Percentiles rank a stretch among this genome's conserved stretches.
These are phyloP conservation scores for Parauchenoglanis punctatus DNA, from an alignment of 2,797 vertebrate species.

Conservation along the genomic window DNA sequence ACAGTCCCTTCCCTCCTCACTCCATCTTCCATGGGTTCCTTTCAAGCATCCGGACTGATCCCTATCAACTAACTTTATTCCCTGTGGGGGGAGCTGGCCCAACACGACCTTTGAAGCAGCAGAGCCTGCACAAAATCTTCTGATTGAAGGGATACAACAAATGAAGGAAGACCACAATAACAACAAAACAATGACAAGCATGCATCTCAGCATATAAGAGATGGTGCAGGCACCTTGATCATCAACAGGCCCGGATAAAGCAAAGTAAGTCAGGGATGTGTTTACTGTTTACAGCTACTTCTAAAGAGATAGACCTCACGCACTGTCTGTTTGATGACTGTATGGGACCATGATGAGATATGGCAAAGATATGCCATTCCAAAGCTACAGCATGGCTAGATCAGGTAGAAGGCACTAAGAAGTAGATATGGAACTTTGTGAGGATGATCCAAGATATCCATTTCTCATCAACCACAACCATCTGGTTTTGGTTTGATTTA, in stretches of 20 bases:
- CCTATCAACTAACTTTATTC: slow-evolving; percentile 61
- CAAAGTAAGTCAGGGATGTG: slow-evolving; percentile 2
- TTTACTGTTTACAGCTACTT: slow-evolving; percentile 32
- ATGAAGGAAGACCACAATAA: slow-evolving; percentile 17
- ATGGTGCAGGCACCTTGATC: slow-evolving; percentile 40
- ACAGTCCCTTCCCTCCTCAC: slow-evolving; percentile 56
- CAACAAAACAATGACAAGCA: slow-evolving; percentile 30
- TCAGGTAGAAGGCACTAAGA: slow-evolving; percentile 4
- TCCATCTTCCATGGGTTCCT: slow-evolving; percentile 57
- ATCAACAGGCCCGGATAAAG: slow-evolving; percentile 23
- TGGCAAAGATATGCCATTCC: slow-evolving; percentile 10
- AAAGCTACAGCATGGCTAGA: background rate
- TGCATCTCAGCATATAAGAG: background rate
- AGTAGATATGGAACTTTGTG: background rate
- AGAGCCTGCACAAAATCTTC: slow-evolving; percentile 26
- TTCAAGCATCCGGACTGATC: slow-evolving; percentile 72
- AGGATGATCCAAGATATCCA: background rate
- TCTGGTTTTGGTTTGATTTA: slow-evolving; percentile 4
- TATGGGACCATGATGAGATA: slow-evolving; percentile 24
- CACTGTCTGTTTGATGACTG: background rate
- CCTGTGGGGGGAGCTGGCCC: slow-evolving; percentile 16
- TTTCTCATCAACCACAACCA: background rate
- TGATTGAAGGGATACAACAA: slow-evolving; percentile 38
- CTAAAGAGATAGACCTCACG: slow-evolving; percentile 9
- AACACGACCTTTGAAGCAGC: slow-evolving; percentile 36